Evolutionary conservation across 2,797 vertebrate genomes (phyloP), one percentile per base, ranked within the genome.

Genomic region (Crossoptilon crossoptilon): DNA sequence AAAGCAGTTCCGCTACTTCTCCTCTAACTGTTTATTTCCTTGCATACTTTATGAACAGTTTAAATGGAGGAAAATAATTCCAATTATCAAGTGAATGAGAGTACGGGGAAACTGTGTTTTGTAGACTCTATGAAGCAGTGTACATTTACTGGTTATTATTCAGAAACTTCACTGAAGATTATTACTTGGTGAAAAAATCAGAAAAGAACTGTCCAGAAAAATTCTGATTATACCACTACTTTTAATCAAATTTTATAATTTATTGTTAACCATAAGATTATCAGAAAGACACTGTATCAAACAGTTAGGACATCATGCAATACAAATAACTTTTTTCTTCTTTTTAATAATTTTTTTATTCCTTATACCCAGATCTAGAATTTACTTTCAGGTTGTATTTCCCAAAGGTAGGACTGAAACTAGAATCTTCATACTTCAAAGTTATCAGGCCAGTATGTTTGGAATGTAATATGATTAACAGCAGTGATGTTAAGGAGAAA

Each of bases 1-100:
- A 79, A 90, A 56, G 79, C 48, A 62, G 15, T 74, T 93, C 37
- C 69, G 17, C 46, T 91, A 9, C 73, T 91, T 87, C 35, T 89
- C 31, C 39, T 90, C 6, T 18, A 90, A 9, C 18, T 94, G 37
- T 87, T 95, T 83, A 72, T 91, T 83, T 91, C 31, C 2, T 11
- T 44, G 10, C 15, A 33, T 80, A 87, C n/a, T 75, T 92, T 73
- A 77, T 63, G 9, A 21, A 22, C 62, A 5, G 9, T 56, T 93
- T 94, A 67, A 84, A 84, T 37, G 12, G 35, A 66, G 16, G 33
- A 37, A 80, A 89, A 37, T 29, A 77, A 37, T 75, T 85, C 19
- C 62, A 35, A 84, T 74, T 17, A 73, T 31, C 33, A 67, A 31
- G 63, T n/a, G 22, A 87, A 80, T 49, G 27, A 83, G 7, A 88